Percentiles rank a stretch among this genome's conserved stretches.
Evolutionary conservation across 2,888 invertebrate species (phyloP).

Genomic region (Microchrysa polita): DNA sequence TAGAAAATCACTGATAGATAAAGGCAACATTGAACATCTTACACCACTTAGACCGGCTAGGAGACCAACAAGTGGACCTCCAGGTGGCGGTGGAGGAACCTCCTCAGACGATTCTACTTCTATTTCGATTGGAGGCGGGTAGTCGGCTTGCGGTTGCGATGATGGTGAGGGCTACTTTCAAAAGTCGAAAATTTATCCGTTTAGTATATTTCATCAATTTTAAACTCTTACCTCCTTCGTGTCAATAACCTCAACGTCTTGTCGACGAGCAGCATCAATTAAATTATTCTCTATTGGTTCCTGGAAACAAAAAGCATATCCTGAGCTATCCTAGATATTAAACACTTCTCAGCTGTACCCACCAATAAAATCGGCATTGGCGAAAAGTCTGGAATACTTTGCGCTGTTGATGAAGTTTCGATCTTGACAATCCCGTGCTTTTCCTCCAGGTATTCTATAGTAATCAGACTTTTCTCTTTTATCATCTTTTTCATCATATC

Average conservation of each 20-base stretch:
- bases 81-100: conserved; percentile 48
- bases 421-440: conserved; percentile 23
- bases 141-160: not conserved
- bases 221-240: no score
- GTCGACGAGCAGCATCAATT: conserved; percentile 39
- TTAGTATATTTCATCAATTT: no score
- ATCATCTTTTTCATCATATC: conserved; percentile 56
- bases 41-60: conserved; percentile 63
- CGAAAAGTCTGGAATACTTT: not conserved
- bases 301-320: conserved; percentile 8
- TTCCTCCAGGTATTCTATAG: conserved; percentile 56
- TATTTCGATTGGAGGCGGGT: not conserved
- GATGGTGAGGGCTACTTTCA: not conserved
- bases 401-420: not conserved
- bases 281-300: conserved; percentile 45
- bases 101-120: conserved; percentile 43
- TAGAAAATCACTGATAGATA: not conserved
- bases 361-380: conserved; percentile 40
- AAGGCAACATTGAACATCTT: conserved; percentile 52
- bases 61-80: conserved; percentile 59
- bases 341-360: not conserved
- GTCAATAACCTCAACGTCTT: conserved; percentile 14
- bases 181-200: no score
- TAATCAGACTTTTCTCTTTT: conserved; percentile 56
- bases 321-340: not conserved